These are phyloP conservation scores for Scomber colias DNA, from an alignment of 2,113 vertebrate genomes.

Conservation along the genomic window DNA sequence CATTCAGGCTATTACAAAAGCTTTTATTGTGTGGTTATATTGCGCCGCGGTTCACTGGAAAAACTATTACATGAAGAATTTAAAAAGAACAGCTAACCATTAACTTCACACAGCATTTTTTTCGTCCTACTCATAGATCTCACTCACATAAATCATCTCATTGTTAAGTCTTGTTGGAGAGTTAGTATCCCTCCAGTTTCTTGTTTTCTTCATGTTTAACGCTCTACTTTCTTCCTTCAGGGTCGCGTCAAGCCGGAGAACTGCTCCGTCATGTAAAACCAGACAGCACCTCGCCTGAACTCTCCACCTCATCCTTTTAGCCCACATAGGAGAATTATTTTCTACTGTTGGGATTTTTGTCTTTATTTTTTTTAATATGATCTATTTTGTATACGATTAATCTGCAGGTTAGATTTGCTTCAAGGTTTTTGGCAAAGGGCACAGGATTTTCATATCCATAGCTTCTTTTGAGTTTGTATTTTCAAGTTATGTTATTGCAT, in stretches of 20 bases:
- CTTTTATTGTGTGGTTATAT: too few species aligned
- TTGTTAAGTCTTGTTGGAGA: too few species aligned
- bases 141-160: too few species aligned
- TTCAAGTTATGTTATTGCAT: slow-evolving; percentile 69
- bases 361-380: slow-evolving; percentile 53
- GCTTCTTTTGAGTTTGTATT: slow-evolving; percentile 41
- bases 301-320: slow-evolving; percentile 18
- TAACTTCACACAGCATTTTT: too few species aligned
- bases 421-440: slow-evolving; percentile 40
- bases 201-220: slow-evolving; percentile 9
- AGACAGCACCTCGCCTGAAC: slow-evolving; percentile 50
- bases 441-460: slow-evolving; percentile 39
- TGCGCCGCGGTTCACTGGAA: too few species aligned
- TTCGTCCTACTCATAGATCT: too few species aligned
- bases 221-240: slow-evolving; percentile 53
- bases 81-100: too few species aligned
- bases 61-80: too few species aligned
- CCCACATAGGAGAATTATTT: slow-evolving; percentile 32
- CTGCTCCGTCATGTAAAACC: slow-evolving; percentile 84
- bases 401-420: slow-evolving; percentile 72
- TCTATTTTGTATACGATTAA: slow-evolving; percentile 75
- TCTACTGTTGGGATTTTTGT: slow-evolving; percentile 43
- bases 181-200: too few species aligned
- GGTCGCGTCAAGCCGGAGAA: slow-evolving; percentile 76
- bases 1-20: too few species aligned